Percentiles rank a stretch among this genome's conserved stretches.
phyloP scores from a whole-genome alignment of 2,888 invertebrate species.

The Blastobasis adustella region DNA sequence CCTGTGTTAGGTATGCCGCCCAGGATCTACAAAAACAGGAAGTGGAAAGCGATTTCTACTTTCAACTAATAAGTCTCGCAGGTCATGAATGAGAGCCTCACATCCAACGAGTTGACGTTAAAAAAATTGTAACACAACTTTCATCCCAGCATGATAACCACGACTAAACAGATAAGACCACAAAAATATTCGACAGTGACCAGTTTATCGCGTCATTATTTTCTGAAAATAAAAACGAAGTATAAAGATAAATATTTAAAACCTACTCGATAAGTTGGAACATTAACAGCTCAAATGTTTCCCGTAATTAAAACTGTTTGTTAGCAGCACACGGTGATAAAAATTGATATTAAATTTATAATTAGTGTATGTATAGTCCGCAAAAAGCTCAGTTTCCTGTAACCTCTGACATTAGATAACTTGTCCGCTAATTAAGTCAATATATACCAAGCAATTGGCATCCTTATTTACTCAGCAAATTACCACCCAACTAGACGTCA shows the following conservation, averaged over 20 bases:
- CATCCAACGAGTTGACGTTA: no score
- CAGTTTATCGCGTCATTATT: constrained; percentile 22
- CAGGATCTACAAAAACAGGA: no score
- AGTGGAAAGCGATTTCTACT: no score
- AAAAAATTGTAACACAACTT: no score
- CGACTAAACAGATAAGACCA: no score
- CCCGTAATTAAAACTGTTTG: constrained; percentile 62
- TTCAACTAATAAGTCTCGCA: no score
- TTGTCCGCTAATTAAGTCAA: constrained; percentile 47
- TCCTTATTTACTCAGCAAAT: no score
- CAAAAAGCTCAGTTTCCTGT: constrained; percentile 46
- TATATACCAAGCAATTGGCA: constrained; percentile 1
- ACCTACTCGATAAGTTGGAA: constrained; percentile 35
- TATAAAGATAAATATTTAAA: constrained; percentile 40
- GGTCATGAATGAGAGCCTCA: no score
- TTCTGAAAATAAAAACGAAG: constrained; percentile 11
- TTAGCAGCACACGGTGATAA: constrained; percentile 40
- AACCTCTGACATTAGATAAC: constrained; percentile 64
- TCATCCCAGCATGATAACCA: no score
- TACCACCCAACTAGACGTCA: no score
- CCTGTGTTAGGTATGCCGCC: no score
- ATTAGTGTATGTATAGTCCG: constrained; percentile 25
- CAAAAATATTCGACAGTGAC: no score
- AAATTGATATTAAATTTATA: constrained; percentile 28
- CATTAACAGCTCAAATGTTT: constrained; percentile 48